Evolutionary conservation across 1,140 invertebrate genomes (phyloP), one percentile per base, ranked within the genome.

Genomic region (Laodelphax striatellus): DNA sequence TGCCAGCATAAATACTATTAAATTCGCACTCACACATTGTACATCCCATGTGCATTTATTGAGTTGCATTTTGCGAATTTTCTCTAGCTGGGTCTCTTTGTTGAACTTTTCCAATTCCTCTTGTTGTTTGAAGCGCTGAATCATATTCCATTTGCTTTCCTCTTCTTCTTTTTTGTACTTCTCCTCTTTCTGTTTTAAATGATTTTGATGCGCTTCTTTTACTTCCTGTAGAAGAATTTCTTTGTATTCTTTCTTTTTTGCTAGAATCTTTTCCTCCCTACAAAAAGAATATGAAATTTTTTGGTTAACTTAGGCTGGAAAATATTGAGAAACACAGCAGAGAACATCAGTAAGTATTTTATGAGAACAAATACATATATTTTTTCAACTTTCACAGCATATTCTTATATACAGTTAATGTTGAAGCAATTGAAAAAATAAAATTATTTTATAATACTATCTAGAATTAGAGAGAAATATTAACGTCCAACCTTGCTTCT

Each of bases 121-220:
- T 38, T 38, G 34, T 38, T 38, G 34, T 50, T 66, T 61, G n/a
- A 66, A 61, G 58, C 65, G 57, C 42, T 64, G 60, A 14, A 66
- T 57, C 17, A 66, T 64, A 11, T 56, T 57, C 60, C 61, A 60
- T 54, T 66, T 66, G 14, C 52, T 28, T 21, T 63, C 17, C 60
- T 66, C 63, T 17, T 58, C 52, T 52, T 66, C 60, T n/a, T 42
- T 17, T 11, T 52, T 24, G 24, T 56, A 61, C 28, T 57, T 55
- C 31, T 58, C 41, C 19, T 62, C 63, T 44, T 64, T 57, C 17
- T 58, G 21, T 52, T 58, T 55, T 38, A 65, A 22, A 46, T 63
- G 54, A 3, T 41, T 52, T 46, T 58, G n/a, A 38, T 62, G 50
- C 9, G 52, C 60, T 28, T 61, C 54, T 16, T 61, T 61, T 24